Conservation (phyloP, 2,113 vertebrate genomes). For the Ptychochromis oligacanthus region DNA sequence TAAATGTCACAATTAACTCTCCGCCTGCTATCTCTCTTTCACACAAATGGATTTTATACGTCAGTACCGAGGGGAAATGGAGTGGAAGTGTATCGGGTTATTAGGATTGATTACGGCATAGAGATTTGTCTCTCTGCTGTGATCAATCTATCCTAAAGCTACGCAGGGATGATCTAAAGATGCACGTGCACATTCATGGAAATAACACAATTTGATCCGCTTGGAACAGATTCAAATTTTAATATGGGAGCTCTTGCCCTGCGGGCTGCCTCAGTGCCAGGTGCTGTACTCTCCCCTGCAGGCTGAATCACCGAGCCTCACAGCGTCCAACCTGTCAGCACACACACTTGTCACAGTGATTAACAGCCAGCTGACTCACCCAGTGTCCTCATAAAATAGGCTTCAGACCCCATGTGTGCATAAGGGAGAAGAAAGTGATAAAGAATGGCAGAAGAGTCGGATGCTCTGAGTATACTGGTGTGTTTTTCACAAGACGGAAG, state of each 20-base stretch:
- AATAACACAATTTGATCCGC: slow-evolving; percentile 24
- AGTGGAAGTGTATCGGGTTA: slow-evolving; percentile 34
- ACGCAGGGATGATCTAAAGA: slow-evolving; percentile 7
- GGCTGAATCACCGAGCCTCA: slow-evolving; percentile 35
- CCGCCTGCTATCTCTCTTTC: slow-evolving; percentile 1
- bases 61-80: slow-evolving; percentile 42
- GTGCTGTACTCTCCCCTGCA: slow-evolving; percentile 24
- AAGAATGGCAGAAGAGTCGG: not conserved
- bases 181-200: not conserved
- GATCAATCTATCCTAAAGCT: not conserved
- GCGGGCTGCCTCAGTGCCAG: slow-evolving; percentile 13
- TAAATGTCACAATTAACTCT: slow-evolving; percentile 61
- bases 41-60: slow-evolving; percentile 10
- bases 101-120: slow-evolving; percentile 19
- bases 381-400: slow-evolving; percentile 3
- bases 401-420: slow-evolving; percentile 7
- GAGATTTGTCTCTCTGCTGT: not conserved
- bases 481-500: slow-evolving; percentile 11
- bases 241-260: not conserved
- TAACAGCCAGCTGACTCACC: slow-evolving; percentile 53
- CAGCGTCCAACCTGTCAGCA: slow-evolving; percentile 35
- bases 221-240: slow-evolving; percentile 36
- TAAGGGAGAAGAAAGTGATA: not conserved
- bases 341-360: slow-evolving; percentile 44
- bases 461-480: not conserved